Percentiles rank a stretch among this genome's conserved stretches.
Conservation (phyloP, 2,888 invertebrate species). For the Sialis lutaria region DNA sequence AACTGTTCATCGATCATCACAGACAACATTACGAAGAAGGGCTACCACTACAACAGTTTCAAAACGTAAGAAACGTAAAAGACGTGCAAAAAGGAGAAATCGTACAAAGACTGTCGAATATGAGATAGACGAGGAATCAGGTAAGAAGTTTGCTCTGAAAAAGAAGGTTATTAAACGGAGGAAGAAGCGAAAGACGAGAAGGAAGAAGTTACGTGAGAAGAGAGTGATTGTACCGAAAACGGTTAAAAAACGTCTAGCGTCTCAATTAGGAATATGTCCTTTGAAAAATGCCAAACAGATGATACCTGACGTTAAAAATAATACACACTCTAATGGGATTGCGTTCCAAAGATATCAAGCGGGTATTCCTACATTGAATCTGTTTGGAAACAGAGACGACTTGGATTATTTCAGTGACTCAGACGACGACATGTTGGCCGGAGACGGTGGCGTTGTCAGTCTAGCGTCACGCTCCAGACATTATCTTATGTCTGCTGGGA, state of each 20-base stretch:
- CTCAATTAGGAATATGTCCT: slow-evolving; percentile 29
- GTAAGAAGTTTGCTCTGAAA: slow-evolving; percentile 40
- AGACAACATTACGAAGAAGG: background rate
- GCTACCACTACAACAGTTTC: background rate
- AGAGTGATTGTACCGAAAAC: slow-evolving; percentile 16
- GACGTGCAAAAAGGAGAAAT: slow-evolving; percentile 15
- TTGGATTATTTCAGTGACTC: slow-evolving; percentile 49
- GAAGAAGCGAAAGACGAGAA: slow-evolving; percentile 16
- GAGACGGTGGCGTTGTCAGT: slow-evolving; percentile 15
- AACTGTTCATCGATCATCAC: slow-evolving; percentile 6
- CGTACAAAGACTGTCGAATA: slow-evolving; percentile 36
- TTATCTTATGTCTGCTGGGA: slow-evolving; percentile 14
- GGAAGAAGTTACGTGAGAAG: slow-evolving; percentile 11
- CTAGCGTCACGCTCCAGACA: slow-evolving; percentile 28
- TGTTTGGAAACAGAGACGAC: slow-evolving; percentile 50
- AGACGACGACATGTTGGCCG: slow-evolving; percentile 16
- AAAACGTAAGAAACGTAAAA: slow-evolving; percentile 13
- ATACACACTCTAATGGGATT: slow-evolving; percentile 10
- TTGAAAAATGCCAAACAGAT: slow-evolving; percentile 15
- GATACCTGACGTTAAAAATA: slow-evolving; percentile 20
- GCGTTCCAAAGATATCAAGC: slow-evolving; percentile 20
- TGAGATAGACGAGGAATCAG: slow-evolving; percentile 35
- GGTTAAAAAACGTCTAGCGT: slow-evolving; percentile 30
- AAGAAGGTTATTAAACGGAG: slow-evolving; percentile 28
- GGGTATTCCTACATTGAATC: slow-evolving; percentile 31